Evolutionary conservation across 2,888 invertebrate species (phyloP), one percentile per base, ranked within the genome.

Genomic region (Hedychridium roseum): DNA sequence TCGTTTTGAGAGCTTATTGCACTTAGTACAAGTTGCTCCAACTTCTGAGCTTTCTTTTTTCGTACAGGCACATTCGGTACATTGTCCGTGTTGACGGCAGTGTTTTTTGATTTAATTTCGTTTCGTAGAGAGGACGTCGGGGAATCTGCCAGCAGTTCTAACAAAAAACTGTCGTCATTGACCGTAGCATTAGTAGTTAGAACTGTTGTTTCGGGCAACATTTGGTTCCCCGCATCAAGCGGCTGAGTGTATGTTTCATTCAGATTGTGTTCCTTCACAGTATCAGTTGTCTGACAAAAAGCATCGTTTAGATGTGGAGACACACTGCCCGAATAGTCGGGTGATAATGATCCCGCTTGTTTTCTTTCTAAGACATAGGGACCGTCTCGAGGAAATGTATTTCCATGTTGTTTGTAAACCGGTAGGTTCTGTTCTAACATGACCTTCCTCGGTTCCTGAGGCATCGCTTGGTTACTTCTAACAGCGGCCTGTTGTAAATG

Each of bases 1-100:
- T 79, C 79, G 37, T 64, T 78, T 46, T 79, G 79, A 2, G 76
- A 77, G 53, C 64, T 76, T 12, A 79, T 76, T 1, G 79, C 79
- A 50, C 56, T 75, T 17, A 78, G 39, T 62, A 79, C 70, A n/a
- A 79, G 58, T 28, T 74, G 73, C 41, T 79, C 79, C 20, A 79
- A 43, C 49, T 79, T 78, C 21, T 78, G 74, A 2, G 67, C 73
- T 38, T 76, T 79, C 49, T 79, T 79, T 26, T 73, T 76, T 23
- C 79, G 66, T 3, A 74, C 46, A 6, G 79, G 79, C 11, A 57
- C 76, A 44, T 68, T 63, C 0, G 78, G 78, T 12, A 68, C 46
- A 11, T 58, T 45, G 3, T 74, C 72, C 0, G 72, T 70, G 47
- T 78, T 74, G 2, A 69, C 69, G 1, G 66, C 67, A 28, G 63